Evolutionary conservation across 1,140 invertebrate genomes (phyloP), one percentile per base, ranked within the genome.

Genomic region (Carcinoscorpius rotundicauda): DNA sequence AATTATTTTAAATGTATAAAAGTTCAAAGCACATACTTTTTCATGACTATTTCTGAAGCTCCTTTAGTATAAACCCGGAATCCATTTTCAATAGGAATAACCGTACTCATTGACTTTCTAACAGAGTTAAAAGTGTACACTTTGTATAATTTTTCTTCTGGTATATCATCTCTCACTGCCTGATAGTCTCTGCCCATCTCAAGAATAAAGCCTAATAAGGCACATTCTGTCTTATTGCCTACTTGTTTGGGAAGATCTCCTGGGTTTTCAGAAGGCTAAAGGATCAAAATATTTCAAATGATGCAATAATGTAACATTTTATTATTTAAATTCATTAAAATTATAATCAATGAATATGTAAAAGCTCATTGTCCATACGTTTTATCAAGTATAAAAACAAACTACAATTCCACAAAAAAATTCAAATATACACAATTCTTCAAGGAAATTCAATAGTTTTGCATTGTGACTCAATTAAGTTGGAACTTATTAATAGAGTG

Each of bases 101-200:
- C 90, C 49, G 97, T 98, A 70, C 92, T 94, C 97, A 99, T 99
- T 70, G 91, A 96, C 79, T 99, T 99, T 67, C 97, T 85, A 61
- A 93, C 91, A 58, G 95, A 98, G 81, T 99, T 99, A 80, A 99
- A 99, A 4, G 96, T 99, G 81, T 96, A 99, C 8, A 99, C 95
- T 69, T 93, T 85, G 50, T 90, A 91, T 75, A 98, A 88, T 51
- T 82, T 86, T 78, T 98, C 93, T 81, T 98, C 96, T 11, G 96
- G 88, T 11, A 78, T 69, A 73, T 91, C 84, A 73, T 96, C 91
- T 60, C 96, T 84, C 66, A 97, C 83, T 5, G 84, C 83, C 75
- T 97, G 90, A 81, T 97, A 98, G 77, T 86, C 93, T 78, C 93
- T 90, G 58, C 89, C 89, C 64, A 98, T 78, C 61, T 84, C 88